These are phyloP conservation scores for Chloropsis cyanopogon DNA, from an alignment of 2,113 vertebrate species.

Conservation along the genomic window DNA sequence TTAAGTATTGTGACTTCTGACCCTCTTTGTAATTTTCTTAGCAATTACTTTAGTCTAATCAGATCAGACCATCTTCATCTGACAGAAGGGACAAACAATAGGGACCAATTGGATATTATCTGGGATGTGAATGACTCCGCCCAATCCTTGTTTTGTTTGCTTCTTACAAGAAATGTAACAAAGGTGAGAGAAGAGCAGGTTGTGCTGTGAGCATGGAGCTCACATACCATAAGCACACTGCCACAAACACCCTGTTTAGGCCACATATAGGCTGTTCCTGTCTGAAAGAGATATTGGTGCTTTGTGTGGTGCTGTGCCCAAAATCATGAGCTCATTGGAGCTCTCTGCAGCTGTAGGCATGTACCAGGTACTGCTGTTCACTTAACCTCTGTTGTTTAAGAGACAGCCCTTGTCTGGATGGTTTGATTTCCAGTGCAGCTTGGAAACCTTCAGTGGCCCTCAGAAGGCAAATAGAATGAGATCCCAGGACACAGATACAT, in stretches of 20 bases:
- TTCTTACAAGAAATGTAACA: neutral
- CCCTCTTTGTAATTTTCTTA: neutral
- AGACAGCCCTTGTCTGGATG: neutral
- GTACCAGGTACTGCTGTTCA: neutral
- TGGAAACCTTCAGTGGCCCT: neutral
- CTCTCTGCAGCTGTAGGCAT: neutral
- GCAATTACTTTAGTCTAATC: neutral
- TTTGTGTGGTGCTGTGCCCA: neutral
- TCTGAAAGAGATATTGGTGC: neutral
- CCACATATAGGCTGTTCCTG: neutral
- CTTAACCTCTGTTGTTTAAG: neutral
- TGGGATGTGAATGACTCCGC: neutral
- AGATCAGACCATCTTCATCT: neutral
- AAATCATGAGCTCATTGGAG: neutral
- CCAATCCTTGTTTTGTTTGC: neutral
- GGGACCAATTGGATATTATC: neutral
- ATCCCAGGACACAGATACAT: neutral
- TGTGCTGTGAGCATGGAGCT: neutral
- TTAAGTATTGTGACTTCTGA: neutral
- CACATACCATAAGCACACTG: neutral
- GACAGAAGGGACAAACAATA: neutral
- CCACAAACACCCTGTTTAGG: neutral
- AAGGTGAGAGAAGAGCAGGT: neutral
- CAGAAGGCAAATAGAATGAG: neutral
- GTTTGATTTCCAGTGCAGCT: neutral